Percentiles rank a stretch among this genome's conserved stretches.
Evolutionary conservation across 2,113 vertebrate species (phyloP).

Genomic region (Smithornis capensis): DNA sequence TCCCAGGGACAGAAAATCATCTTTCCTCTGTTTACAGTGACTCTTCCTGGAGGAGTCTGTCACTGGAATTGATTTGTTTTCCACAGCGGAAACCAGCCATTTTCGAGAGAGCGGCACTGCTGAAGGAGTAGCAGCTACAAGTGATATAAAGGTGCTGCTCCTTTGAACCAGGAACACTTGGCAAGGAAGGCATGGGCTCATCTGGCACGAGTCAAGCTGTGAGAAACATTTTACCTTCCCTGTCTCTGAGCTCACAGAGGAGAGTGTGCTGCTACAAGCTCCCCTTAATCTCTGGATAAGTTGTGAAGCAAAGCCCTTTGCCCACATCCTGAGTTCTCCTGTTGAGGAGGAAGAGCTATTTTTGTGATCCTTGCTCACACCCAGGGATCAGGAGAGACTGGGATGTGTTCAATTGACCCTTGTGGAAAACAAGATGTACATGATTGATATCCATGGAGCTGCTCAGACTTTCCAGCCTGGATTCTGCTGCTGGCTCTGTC

Average conservation of each 20-base stretch:
- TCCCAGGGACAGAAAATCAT: fast-evolving
- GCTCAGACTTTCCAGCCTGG: background rate
- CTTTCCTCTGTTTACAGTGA: background rate
- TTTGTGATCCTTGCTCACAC: background rate
- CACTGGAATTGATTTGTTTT: background rate
- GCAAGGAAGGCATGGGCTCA: background rate
- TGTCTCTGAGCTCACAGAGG: background rate
- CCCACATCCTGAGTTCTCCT: background rate
- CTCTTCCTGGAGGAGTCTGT: background rate
- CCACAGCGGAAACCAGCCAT: background rate
- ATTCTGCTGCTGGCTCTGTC: background rate
- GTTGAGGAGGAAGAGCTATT: background rate
- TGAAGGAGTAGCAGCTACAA: background rate
- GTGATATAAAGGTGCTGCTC: background rate
- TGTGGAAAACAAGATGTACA: background rate
- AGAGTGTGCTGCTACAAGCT: background rate
- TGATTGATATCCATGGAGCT: background rate
- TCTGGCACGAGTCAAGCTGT: background rate
- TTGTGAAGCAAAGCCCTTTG: background rate
- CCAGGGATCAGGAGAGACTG: background rate
- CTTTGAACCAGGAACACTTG: background rate
- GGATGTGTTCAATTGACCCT: background rate
- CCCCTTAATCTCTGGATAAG: background rate
- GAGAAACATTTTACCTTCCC: background rate
- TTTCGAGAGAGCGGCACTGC: background rate